Evolutionary conservation across 2,113 vertebrate genomes (phyloP), one percentile per base, ranked within the genome.

Genomic region (Probosciger aterrimus): DNA sequence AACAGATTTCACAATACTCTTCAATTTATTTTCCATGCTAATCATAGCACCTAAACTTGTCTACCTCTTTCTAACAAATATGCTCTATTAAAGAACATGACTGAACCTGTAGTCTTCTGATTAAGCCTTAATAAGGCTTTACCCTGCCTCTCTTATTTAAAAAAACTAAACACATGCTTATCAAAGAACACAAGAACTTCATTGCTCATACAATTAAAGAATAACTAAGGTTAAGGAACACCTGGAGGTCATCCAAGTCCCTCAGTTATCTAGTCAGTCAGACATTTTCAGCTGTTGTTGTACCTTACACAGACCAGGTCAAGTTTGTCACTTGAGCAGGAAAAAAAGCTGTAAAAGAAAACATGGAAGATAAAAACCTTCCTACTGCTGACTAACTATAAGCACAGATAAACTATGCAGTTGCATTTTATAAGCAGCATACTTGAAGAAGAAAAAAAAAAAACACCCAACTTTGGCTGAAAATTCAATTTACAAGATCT

Each of bases 41-140:
- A 37, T 2, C 79, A 70, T 5, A 82, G 17, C 23, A 94, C 22
- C 31, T 50, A 80, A 18, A 68, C 22, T 10, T 33, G 5, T 44
- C 55, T 60, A 35, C 20, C 19, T 82, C 67, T 35, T 82, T 35
- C 18, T 25, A 92, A 71, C 8, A 81, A 88, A 75, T 8, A 70
- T 0, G 0, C 13, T 73, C 7, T 25, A n/a, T 41, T 77, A 41
- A 59, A 75, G 14, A 65, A 1, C 1, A 2, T 19, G 10, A 85
- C 39, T 10, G 17, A 60, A 60, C 12, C 12, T 68, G 19, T 1
- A 60, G 14, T 20, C 63, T 86, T 73, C n/a, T 33, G 23, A 68
- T 5, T 22, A 23, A 74, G 4, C 52, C 85, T 59, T 19, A 46
- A 5, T 14, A 84, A 53, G 27, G 14, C 19, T 53, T 49, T 43